These are phyloP conservation scores for Apodemus speciosus DNA, from an alignment of 2,113 vertebrate species.

Conservation along the genomic window DNA sequence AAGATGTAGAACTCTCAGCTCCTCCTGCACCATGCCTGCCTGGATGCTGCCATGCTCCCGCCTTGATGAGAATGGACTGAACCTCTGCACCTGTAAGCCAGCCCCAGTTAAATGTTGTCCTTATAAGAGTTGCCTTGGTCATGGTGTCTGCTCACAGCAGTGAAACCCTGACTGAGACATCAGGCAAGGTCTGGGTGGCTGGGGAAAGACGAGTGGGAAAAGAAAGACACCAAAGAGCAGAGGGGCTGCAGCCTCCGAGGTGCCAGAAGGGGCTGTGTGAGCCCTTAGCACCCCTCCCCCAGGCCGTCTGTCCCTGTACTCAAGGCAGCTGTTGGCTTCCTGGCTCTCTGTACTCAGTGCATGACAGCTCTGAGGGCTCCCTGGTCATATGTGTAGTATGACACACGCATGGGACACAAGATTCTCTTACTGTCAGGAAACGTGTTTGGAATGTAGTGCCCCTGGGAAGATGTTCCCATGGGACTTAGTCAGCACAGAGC, in stretches of 20 bases:
- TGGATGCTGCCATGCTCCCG: no score
- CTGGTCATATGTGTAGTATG: background rate
- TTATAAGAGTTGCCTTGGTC: no score
- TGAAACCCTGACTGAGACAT: no score
- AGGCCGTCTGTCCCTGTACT: background rate
- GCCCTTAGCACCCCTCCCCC: background rate
- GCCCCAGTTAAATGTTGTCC: no score
- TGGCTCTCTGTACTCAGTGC: background rate
- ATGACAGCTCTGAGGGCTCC: background rate
- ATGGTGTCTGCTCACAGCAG: no score
- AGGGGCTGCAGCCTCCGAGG: background rate
- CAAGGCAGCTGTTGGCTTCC: background rate
- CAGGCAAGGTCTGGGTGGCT: background rate
- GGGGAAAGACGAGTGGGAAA: background rate
- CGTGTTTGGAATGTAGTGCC: background rate
- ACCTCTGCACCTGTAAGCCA: no score
- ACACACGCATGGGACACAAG: background rate
- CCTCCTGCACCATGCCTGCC: no score
- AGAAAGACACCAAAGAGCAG: background rate
- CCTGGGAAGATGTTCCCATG: background rate
- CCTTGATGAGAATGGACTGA: no score
- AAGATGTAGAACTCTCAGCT: no score
- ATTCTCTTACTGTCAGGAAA: background rate
- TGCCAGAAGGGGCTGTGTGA: background rate
- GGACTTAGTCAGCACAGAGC: background rate